Evolutionary conservation across 1,140 invertebrate species (phyloP).

Genomic region (Orius insidiosus): DNA sequence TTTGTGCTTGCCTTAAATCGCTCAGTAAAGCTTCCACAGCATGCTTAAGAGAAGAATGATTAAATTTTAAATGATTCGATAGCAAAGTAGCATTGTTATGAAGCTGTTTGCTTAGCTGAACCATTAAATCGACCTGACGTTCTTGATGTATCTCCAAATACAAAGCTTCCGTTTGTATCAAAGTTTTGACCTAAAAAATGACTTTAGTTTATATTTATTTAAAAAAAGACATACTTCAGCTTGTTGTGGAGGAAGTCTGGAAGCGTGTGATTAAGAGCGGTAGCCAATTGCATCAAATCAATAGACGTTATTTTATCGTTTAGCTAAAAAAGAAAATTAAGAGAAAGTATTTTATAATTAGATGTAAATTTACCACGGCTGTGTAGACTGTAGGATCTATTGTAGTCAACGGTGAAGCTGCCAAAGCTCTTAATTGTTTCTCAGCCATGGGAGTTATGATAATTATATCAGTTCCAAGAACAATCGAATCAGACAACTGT

Average conservation of each 20-base stretch:
- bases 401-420: slow-evolving; percentile 43
- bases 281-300: slow-evolving; percentile 40
- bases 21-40: slow-evolving; percentile 45
- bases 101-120: slow-evolving; percentile 33
- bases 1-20: slow-evolving; percentile 47
- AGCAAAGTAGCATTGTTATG: slow-evolving; percentile 30
- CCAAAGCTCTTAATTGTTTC: slow-evolving; percentile 39
- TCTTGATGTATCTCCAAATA: slow-evolving; percentile 21
- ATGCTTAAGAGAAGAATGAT: slow-evolving; percentile 44
- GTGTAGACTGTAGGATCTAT: slow-evolving; percentile 50
- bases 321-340: slow-evolving; percentile 29
- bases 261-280: slow-evolving; percentile 38
- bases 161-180: slow-evolving; percentile 20
- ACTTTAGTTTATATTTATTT: too few species aligned
- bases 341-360: slow-evolving; percentile 10
- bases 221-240: slow-evolving; percentile 25
- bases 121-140: slow-evolving; percentile 28
- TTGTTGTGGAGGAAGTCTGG: slow-evolving; percentile 29
- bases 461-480: slow-evolving; percentile 31
- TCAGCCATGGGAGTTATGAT: slow-evolving; percentile 41
- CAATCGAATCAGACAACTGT: slow-evolving; percentile 32
- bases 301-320: slow-evolving; percentile 50
- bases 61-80: slow-evolving; percentile 45
- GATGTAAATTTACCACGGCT: slow-evolving; percentile 28
- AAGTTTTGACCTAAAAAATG: slow-evolving; percentile 17